Base-by-base conservation (phyloP, 2,888 invertebrate genomes). In the Oxyscelio sp. region DNA sequence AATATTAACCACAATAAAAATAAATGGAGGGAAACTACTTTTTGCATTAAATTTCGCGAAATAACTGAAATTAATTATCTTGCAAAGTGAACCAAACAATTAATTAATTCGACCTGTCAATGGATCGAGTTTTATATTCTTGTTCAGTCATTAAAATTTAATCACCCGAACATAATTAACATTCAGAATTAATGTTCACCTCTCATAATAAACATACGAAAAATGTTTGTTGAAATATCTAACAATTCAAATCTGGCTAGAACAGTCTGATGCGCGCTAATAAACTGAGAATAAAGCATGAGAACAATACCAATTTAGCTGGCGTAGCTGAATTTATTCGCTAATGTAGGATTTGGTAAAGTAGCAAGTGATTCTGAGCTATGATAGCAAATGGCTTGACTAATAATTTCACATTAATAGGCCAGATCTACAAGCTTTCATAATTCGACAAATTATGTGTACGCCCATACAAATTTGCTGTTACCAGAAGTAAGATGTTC, bases 401-500 rank as follows among this genome's bases (percentile, higher is more conserved):
- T 81, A 45, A 81, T 81, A 74, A 81, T 81, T 74, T 74, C 74
- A 81, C 63, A 81, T 74, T 68, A 74, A 54, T 68, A 70, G 66
- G 45, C 70, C 40, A 54, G 54, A 63, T 70, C 54, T 56, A 43
- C 63, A 54, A 66, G 81, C 74, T 66, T 66, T 80, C 59, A 71
- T 58, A 79, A 56, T 48, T 52, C 21, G 50, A 17, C 19, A 63
- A 70, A 31, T 19, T 24, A 21, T 63, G 56, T 56, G 21, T 38
- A 58, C 56, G n/a, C 34, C 9, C 8, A n/a, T 54, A 54, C 54
- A 19, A 50, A 61, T 54, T 54, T 21, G 68, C 58, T 17, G 58
- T 56, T 79, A 54, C 54, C 48, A 59, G 45, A 52, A 21, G 73
- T n/a, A n/a, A n/a, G n/a, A n/a, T n/a, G n/a, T n/a, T n/a, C n/a